Evolutionary conservation across 2,113 vertebrate genomes (phyloP), one percentile per base, ranked within the genome.

Genomic region (Nibea albiflora): DNA sequence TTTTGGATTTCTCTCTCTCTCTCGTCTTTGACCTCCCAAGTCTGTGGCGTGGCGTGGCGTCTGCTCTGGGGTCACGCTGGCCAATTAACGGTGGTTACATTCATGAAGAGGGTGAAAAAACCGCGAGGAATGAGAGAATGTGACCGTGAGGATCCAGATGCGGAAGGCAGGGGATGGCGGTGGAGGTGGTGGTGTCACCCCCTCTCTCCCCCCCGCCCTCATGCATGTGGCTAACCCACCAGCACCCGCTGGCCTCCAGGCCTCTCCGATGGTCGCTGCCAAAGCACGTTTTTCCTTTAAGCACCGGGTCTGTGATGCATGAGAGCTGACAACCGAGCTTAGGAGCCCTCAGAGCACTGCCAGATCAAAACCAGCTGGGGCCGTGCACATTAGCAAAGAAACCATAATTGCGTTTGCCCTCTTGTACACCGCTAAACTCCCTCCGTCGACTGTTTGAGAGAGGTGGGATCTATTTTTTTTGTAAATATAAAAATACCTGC

Each of bases 311-410:
- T 76, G 84, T 92, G 94, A 94, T 90, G 92, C 93, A 94, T 95
- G 89, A 90, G 89, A 93, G 87, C 89, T 94, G 94, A 95, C 94
- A 95, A 91, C 63, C 85, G 86, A 86, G 84, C 89, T 39, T 58
- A 14, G 81, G 61, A 85, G 87, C 85, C 82, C 89, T 86, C 66
- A 72, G 86, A 89, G 88, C 62, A 7, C 80, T 54, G 80, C 78
- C 81, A 85, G 92, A 95, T 94, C 90, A 92, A 76, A 93, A 93
- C 91, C 93, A 94, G 93, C 93, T 94, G 94, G 86, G 92, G 82
- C 88, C 84, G 67, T 52, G 86, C 82, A 92, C 91, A 91, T 92
- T 93, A 93, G 90, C 83, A 82, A 83, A 73, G 64, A 83, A 87
- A 76, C 93, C 90, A 92, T 93, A 93, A 93, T 94, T 94, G 85